These are phyloP conservation scores for Podiceps cristatus DNA, from an alignment of 2,113 vertebrate species.

Conservation along the genomic window DNA sequence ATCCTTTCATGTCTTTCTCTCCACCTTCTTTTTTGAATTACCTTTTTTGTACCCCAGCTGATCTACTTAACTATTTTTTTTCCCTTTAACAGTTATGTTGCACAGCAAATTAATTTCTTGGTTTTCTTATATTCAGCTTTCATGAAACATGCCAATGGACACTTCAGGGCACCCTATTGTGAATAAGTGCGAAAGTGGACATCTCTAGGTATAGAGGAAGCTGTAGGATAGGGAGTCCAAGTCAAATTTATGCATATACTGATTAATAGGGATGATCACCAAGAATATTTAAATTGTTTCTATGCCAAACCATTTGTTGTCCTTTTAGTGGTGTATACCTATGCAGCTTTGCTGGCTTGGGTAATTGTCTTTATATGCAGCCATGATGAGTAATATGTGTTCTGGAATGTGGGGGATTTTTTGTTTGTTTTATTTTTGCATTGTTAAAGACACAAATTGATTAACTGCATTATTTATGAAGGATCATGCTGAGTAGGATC, in stretches of 20 bases:
- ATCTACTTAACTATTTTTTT: neutral
- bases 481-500: neutral
- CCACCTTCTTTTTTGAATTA: neutral
- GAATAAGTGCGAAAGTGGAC: neutral
- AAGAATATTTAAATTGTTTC: neutral
- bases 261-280: neutral
- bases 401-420: neutral
- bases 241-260: neutral
- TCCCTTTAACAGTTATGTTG: neutral
- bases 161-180: neutral
- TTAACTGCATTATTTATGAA: neutral
- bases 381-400: neutral
- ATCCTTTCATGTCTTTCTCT: neutral
- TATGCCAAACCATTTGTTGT: neutral
- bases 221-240: neutral
- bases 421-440: neutral
- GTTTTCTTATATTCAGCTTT: neutral
- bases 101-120: neutral
- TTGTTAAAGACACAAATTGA: neutral
- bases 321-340: neutral
- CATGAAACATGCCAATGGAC: neutral
- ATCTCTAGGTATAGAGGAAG: neutral
- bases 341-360: neutral
- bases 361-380: neutral
- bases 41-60: neutral